Evolutionary conservation across 2,888 invertebrate genomes (phyloP).

Genomic region (Caenorhabditis virilis): DNA sequence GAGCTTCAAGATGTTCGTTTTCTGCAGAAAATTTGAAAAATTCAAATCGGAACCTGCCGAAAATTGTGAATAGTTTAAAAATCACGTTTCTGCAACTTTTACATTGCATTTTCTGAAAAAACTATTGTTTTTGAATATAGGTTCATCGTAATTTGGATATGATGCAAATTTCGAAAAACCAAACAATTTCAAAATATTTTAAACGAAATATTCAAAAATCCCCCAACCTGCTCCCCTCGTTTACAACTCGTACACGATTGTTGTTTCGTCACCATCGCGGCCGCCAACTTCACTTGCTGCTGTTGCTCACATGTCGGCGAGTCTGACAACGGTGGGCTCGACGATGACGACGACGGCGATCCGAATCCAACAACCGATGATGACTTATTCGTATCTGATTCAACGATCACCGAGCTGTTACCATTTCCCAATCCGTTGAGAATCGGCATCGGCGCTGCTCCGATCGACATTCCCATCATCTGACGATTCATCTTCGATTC

Average conservation of each 20-base stretch:
- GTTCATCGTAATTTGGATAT: too few species aligned
- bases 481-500: conserved; percentile 52
- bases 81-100: too few species aligned
- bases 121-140: too few species aligned
- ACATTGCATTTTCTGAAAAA: too few species aligned
- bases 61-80: too few species aligned
- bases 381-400: conserved; percentile 22
- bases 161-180: background rate
- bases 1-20: too few species aligned
- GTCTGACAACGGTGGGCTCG: conserved; percentile 52
- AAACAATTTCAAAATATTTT: background rate
- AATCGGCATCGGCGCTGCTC: conserved; percentile 9
- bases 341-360: conserved; percentile 70
- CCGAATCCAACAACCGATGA: conserved; percentile 43
- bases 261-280: conserved; percentile 5
- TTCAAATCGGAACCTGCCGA: too few species aligned
- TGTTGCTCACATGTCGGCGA: conserved; percentile 44
- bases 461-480: conserved; percentile 15
- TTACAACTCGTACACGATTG: conserved; percentile 75
- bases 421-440: conserved; percentile 4
- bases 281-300: conserved; percentile 19
- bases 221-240: conserved; percentile 58
- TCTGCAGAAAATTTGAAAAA: too few species aligned
- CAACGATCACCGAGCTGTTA: conserved; percentile 15
- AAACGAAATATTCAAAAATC: background rate